phyloP scores from a whole-genome alignment of 2,113 vertebrate genomes.

The Piaya cayana region DNA sequence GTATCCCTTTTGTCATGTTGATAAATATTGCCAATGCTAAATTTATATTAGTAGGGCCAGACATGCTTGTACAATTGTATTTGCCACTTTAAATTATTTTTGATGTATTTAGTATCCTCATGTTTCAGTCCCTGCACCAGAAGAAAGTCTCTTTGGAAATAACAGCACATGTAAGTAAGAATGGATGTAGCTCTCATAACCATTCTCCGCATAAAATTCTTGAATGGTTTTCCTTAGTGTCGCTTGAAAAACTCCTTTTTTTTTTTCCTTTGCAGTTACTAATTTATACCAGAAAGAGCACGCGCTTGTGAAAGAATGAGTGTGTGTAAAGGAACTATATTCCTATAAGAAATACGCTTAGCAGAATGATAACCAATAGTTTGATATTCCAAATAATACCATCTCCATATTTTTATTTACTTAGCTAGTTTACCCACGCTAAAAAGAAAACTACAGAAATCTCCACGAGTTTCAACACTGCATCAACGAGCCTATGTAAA shows the following conservation, averaged over 20 bases:
- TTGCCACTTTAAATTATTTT: neutral
- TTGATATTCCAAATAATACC: neutral
- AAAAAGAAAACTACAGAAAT: neutral
- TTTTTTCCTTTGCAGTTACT: neutral
- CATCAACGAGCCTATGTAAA: neutral
- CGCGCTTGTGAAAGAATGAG: neutral
- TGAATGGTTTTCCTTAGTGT: neutral
- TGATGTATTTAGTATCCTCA: neutral
- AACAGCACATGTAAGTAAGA: neutral
- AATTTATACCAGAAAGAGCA: neutral
- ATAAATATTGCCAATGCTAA: neutral
- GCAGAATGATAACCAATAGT: neutral
- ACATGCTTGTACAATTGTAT: neutral
- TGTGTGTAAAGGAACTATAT: neutral
- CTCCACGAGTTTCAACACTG: neutral
- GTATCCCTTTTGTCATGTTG: neutral
- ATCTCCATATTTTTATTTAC: neutral
- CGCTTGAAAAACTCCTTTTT: neutral
- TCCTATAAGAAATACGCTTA: neutral
- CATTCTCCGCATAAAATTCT: neutral
- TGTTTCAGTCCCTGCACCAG: neutral
- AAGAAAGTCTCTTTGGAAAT: neutral
- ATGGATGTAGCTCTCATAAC: rapidly evolving
- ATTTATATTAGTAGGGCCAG: neutral
- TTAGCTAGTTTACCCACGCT: neutral